Percentiles rank a stretch among this genome's conserved stretches.
These are phyloP conservation scores for Saturnia japonica DNA, from an alignment of 2,888 invertebrate species.

Conservation along the genomic window DNA sequence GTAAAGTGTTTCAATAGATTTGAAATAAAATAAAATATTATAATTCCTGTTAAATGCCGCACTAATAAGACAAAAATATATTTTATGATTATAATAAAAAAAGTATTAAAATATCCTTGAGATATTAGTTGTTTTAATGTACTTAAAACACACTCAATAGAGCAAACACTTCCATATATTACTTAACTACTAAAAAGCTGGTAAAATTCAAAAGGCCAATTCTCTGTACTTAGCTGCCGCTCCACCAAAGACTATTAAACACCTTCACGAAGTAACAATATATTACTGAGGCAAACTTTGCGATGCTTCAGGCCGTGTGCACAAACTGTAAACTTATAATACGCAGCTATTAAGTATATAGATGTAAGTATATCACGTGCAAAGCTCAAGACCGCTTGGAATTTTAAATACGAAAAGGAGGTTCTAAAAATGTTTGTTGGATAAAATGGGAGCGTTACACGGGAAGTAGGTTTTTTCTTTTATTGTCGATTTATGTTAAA, in stretches of 20 bases:
- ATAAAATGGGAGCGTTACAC: conserved; percentile 45
- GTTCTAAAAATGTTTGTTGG: conserved; percentile 67
- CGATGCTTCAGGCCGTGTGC: conserved; percentile 39
- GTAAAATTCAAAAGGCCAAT: background rate
- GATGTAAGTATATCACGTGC: conserved; percentile 77
- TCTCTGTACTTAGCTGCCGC: background rate
- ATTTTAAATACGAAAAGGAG: conserved; percentile 75
- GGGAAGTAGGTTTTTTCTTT: conserved; percentile 21
- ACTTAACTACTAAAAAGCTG: background rate
- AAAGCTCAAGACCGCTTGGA: conserved; percentile 43
- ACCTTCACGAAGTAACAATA: conserved; percentile 37
- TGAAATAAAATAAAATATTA: background rate
- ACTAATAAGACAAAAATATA: too few relatives aligned
- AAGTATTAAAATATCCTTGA: too few relatives aligned
- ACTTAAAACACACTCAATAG: background rate
- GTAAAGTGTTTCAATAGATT: background rate
- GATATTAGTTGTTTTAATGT: background rate
- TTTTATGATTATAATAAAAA: too few relatives aligned
- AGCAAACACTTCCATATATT: background rate
- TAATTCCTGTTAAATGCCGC: too few relatives aligned
- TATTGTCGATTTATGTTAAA: conserved; percentile 28
- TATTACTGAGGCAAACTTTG: conserved; percentile 33
- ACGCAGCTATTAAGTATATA: conserved; percentile 12
- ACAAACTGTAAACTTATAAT: conserved; percentile 50
- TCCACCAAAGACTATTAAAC: conserved; percentile 33